phyloP scores from a whole-genome alignment of 2,888 invertebrate genomes.

The Buathra laborator region DNA sequence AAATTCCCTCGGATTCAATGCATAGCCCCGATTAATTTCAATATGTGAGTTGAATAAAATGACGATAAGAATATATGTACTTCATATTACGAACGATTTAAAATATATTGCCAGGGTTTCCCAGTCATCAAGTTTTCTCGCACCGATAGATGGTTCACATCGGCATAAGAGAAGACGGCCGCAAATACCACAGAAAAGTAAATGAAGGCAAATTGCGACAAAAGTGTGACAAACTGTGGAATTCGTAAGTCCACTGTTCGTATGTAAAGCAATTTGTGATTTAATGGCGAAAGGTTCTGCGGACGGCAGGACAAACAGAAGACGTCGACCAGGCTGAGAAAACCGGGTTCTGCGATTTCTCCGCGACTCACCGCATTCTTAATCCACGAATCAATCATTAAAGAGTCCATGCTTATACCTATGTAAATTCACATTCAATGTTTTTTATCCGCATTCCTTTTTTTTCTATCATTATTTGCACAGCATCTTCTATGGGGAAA shows the following conservation, averaged over 20 bases:
- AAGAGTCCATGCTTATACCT: not conserved
- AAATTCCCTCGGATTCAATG: constrained; percentile 27
- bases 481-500: not conserved
- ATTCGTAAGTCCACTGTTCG: constrained; percentile 39
- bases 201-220: constrained; percentile 30
- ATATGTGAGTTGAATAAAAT: constrained; percentile 21
- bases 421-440: not conserved
- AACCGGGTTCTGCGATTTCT: constrained; percentile 52
- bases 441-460: not conserved
- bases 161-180: not conserved
- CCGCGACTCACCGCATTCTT: constrained; percentile 40
- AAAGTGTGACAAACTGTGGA: not conserved
- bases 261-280: constrained; percentile 44
- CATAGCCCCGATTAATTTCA: constrained; percentile 12
- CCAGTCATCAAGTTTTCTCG: too few species aligned
- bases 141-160: too few species aligned
- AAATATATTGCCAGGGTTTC: not conserved
- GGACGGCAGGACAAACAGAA: not conserved
- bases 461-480: not conserved
- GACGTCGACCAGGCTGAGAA: constrained; percentile 10
- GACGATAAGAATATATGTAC: not conserved
- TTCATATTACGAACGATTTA: not conserved
- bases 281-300: constrained; percentile 57
- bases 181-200: constrained; percentile 7
- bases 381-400: constrained; percentile 28